phyloP scores from a whole-genome alignment of 2,888 invertebrate genomes.

The Epirrita christyi region DNA sequence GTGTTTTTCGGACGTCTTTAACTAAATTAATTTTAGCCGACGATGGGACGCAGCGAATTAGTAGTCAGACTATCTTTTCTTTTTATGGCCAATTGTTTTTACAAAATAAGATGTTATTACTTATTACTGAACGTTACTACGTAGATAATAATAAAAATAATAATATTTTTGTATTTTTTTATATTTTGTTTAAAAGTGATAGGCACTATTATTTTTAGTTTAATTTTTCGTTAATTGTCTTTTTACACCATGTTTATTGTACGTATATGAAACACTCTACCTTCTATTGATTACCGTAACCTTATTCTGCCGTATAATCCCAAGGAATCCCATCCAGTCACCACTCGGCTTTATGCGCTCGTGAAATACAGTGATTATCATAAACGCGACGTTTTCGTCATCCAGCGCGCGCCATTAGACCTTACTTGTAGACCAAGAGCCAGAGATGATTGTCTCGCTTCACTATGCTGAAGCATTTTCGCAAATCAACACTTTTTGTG shows the following conservation, averaged over 20 bases:
- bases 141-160: no score
- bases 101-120: neutral
- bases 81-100: neutral
- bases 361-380: conserved; percentile 75
- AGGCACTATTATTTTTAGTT: no score
- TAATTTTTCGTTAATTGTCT: no score
- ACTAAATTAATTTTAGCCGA: conserved; percentile 30
- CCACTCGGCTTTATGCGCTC: conserved; percentile 63
- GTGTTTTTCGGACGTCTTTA: conserved; percentile 33
- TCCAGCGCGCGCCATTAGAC: conserved; percentile 62
- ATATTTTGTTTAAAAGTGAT: no score
- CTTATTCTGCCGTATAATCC: conserved; percentile 50
- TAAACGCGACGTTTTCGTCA: conserved; percentile 74
- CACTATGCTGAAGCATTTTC: neutral
- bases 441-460: conserved; percentile 1
- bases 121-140: no score
- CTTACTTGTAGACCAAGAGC: conserved; percentile 33
- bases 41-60: conserved; percentile 2
- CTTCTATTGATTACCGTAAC: conserved; percentile 34
- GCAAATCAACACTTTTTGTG: neutral
- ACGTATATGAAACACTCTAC: no score
- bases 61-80: conserved; percentile 4
- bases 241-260: neutral
- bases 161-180: no score
- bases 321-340: conserved; percentile 52